Evolutionary conservation across 2,888 invertebrate species (phyloP).

Genomic region (Stenotaenia linearis): DNA sequence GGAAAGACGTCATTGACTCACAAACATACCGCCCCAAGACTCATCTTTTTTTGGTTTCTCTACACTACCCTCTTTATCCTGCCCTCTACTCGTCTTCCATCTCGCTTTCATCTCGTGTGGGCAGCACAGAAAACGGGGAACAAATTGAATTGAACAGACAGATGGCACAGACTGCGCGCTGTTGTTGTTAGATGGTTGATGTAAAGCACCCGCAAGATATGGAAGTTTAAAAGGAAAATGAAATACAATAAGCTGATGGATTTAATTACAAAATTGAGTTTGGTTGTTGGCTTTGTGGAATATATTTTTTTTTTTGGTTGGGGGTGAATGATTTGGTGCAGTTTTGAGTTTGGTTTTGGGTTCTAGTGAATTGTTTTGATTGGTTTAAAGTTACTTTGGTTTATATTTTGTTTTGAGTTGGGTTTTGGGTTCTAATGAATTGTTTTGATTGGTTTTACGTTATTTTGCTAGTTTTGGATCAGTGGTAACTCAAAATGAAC

Average conservation of each 20-base stretch:
- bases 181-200: not conserved
- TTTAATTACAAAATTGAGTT: not conserved
- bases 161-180: not conserved
- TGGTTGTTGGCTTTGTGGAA: too few relatives aligned
- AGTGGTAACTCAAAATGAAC: too few relatives aligned
- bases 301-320: too few relatives aligned
- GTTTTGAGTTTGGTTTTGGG: too few relatives aligned
- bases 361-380: too few relatives aligned
- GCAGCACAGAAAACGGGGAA: not conserved
- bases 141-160: slow-evolving; percentile 19
- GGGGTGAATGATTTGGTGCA: too few relatives aligned
- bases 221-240: not conserved
- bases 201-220: too few relatives aligned
- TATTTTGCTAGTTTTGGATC: too few relatives aligned
- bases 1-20: slow-evolving; percentile 16
- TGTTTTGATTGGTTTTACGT: too few relatives aligned
- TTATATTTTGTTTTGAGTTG: too few relatives aligned
- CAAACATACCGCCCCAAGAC: slow-evolving; percentile 8
- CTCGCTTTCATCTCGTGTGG: not conserved
- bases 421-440: too few relatives aligned
- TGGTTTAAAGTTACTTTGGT: too few relatives aligned
- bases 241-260: not conserved
- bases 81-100: not conserved
- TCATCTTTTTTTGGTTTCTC: not conserved
- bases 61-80: not conserved